phyloP scores from a whole-genome alignment of 2,888 invertebrate genomes.

The Willowsia nigromaculata region DNA sequence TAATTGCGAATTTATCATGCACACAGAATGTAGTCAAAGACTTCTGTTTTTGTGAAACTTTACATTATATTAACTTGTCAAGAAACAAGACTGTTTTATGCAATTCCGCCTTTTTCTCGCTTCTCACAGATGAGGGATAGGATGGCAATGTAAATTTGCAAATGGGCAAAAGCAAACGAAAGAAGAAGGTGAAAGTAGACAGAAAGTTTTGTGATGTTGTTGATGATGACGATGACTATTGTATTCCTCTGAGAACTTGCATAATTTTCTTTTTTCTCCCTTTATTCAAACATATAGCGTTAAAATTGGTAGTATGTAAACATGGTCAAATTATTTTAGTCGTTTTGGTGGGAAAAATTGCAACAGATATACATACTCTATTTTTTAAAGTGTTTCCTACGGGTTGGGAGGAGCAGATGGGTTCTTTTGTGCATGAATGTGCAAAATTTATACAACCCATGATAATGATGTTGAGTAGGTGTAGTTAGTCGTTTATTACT shows the following conservation, averaged over 20 bases:
- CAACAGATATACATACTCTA: not conserved
- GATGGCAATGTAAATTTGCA: not conserved
- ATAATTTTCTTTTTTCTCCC: slow-evolving; percentile 30
- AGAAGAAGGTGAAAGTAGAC: not conserved
- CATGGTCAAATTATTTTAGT: not conserved
- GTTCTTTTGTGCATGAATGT: too few species aligned
- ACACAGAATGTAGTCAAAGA: not conserved
- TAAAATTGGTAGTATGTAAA: too few species aligned
- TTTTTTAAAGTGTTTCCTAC: too few species aligned
- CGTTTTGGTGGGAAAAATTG: not conserved
- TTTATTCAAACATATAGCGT: not conserved
- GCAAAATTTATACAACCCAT: not conserved
- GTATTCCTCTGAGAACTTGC: slow-evolving; percentile 59
- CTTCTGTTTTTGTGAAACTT: not conserved
- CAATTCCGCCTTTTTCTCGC: not conserved
- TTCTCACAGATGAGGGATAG: not conserved
- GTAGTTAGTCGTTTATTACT: not conserved
- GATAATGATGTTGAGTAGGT: not conserved
- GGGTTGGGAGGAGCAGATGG: slow-evolving; percentile 3
- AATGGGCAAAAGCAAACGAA: not conserved
- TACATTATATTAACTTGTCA: slow-evolving; percentile 33
- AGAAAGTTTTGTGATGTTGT: not conserved
- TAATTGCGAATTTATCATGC: slow-evolving; percentile 11
- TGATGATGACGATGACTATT: not conserved
- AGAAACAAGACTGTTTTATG: slow-evolving; percentile 20